Percentiles rank a stretch among this genome's conserved stretches.
phyloP scores from a whole-genome alignment of 1,140 invertebrate genomes.

The Heliconius hewitsoni region DNA sequence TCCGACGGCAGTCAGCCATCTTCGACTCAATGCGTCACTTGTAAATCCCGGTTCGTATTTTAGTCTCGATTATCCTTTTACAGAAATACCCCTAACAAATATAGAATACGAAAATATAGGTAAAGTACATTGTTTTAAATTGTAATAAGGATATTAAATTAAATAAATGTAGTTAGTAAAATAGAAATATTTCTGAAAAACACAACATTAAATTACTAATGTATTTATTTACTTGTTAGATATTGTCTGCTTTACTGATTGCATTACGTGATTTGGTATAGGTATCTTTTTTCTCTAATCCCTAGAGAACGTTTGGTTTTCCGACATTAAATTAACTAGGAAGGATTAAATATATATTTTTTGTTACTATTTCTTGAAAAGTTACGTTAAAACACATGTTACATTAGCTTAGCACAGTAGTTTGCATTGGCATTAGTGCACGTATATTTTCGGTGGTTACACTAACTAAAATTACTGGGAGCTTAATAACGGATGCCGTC shows the following conservation, averaged over 20 bases:
- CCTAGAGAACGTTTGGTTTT: neutral
- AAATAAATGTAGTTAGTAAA: too few species aligned
- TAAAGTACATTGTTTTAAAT: neutral
- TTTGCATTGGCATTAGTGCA: neutral
- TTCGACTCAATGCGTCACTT: constrained; percentile 47
- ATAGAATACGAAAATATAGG: neutral
- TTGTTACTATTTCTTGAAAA: neutral
- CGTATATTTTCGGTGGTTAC: constrained; percentile 12
- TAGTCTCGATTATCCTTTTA: constrained; percentile 29
- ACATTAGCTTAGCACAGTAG: neutral
- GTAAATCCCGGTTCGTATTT: constrained; percentile 35
- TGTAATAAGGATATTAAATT: neutral
- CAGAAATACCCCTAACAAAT: neutral
- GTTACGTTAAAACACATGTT: neutral
- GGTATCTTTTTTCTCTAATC: neutral
- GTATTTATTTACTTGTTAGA: neutral
- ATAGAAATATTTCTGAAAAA: neutral
- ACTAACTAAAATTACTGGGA: constrained; percentile 39
- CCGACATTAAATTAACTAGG: neutral
- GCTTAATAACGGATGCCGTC: constrained; percentile 72
- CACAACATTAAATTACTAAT: neutral
- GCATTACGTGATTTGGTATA: neutral
- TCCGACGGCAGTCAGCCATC: constrained; percentile 55
- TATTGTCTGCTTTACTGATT: neutral
- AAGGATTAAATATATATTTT: neutral